A percentile compares a stretch with the other conserved stretches of the same genome.
These are phyloP conservation scores for Gambusia yucatana DNA, from an alignment of 2,797 vertebrate genomes.

Conservation along the genomic window DNA sequence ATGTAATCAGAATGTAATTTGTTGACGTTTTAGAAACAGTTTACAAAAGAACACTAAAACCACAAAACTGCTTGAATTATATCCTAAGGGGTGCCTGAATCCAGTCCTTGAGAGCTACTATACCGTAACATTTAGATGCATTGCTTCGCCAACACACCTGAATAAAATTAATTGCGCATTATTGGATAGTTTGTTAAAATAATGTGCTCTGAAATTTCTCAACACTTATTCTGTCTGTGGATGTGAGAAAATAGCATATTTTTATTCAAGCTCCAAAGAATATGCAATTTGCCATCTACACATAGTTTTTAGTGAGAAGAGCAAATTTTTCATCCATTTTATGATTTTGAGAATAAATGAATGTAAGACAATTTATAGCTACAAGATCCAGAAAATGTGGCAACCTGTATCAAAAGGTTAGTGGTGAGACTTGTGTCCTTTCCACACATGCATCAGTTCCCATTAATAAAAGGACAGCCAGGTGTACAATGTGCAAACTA, in stretches of 20 bases:
- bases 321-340: conserved; percentile 28
- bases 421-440: conserved; percentile 20
- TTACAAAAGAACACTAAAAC: conserved; percentile 9
- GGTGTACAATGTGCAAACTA: neutral
- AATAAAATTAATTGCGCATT: neutral
- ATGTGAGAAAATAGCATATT: conserved; percentile 6
- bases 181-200: conserved; percentile 63
- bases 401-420: conserved; percentile 63
- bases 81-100: neutral
- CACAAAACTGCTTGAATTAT: conserved; percentile 16
- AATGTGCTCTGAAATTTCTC: conserved; percentile 44
- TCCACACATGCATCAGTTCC: neutral
- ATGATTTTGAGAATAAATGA: neutral
- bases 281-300: conserved; percentile 58
- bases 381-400: conserved; percentile 32
- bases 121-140: neutral
- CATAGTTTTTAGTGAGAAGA: conserved; percentile 47
- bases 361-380: neutral
- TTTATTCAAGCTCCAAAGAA: conserved; percentile 43
- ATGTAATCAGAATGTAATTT: neutral
- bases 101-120: neutral
- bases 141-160: neutral
- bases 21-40: conserved; percentile 14
- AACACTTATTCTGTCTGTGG: conserved; percentile 22
- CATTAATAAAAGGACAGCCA: neutral